Evolutionary conservation across 2,797 vertebrate species (phyloP), one percentile per base, ranked within the genome.

Genomic region (Fundulus diaphanus): DNA sequence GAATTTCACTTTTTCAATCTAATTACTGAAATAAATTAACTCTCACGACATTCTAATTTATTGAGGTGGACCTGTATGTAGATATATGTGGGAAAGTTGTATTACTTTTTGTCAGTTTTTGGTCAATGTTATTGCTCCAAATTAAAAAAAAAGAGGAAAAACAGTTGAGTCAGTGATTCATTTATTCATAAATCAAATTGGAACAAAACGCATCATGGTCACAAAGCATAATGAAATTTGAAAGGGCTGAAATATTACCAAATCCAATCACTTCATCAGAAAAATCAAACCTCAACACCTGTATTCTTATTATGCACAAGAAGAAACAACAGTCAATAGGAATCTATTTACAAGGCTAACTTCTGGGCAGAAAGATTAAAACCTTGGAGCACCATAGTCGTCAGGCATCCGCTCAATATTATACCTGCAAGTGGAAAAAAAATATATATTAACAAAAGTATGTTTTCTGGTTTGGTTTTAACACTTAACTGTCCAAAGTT

Each of bases 331-430:
- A 76, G 69, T 74, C 7, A 76, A 82, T n/a, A 75, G 46, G 9
- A 70, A 87, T 61, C 12, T 90, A 93, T 91, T 84, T 89, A 89
- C 84, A 92, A 12, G 5, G 82, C 37, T 8, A 54, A 51, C 49
- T 76, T 33, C 51, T 54, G 22, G 71, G 51, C 16, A 72, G 68
- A 66, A 49, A 73, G 40, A 51, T 94, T 95, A 99, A 90, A 97
- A 95, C 78, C 97, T 95, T 81, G 98, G 98, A 15, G 98, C 98
- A 90, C 98, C 98, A 0, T 98, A 99, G 92, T 99, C 98, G 91
- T 99, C 98, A 15, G 98, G 97, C 98, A 99, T 99, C 78, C 97
- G 92, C 87, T 99, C 98, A 82, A 99, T 99, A 80, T 99, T 99
- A 90, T 97, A 99, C 90, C 98, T 99, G 91, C 66, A 73, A 52